Evolutionary conservation across 1,140 invertebrate species (phyloP).

Genomic region (Saxidomus purpurata): DNA sequence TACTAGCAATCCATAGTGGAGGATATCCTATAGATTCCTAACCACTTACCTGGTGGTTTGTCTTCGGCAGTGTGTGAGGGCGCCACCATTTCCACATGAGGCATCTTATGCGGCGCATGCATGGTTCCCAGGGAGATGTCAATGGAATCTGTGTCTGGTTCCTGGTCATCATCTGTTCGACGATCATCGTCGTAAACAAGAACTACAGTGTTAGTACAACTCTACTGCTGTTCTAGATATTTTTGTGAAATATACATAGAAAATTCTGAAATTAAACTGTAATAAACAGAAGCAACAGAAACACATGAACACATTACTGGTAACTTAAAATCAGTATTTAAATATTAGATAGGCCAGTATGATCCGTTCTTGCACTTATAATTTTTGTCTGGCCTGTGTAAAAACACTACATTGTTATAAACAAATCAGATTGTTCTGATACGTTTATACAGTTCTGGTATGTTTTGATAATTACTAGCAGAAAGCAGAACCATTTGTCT

Average conservation of each 20-base stretch:
- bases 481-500: no score
- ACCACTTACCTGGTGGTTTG: conserved; percentile 46
- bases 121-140: conserved; percentile 91
- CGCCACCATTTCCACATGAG: conserved; percentile 97
- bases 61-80: conserved; percentile 92
- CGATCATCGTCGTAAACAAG: conserved; percentile 98
- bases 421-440: no score
- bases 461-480: no score
- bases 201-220: conserved; percentile 91
- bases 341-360: no score
- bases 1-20: no score
- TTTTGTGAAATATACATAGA: not conserved
- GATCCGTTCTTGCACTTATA: no score
- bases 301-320: not conserved
- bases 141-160: conserved; percentile 96
- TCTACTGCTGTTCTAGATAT: conserved; percentile 77
- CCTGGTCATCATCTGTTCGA: conserved; percentile 94
- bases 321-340: no score
- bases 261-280: not conserved
- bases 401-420: no score
- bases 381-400: no score
- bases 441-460: no score
- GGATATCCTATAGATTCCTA: no score
- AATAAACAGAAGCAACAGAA: conserved; percentile 1
- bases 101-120: conserved; percentile 91